Percentiles rank a stretch among this genome's conserved stretches.
These are phyloP conservation scores for Palythoa heliodiscus DNA, from an alignment of 92 coral and sea anemone species.

Conservation along the genomic window DNA sequence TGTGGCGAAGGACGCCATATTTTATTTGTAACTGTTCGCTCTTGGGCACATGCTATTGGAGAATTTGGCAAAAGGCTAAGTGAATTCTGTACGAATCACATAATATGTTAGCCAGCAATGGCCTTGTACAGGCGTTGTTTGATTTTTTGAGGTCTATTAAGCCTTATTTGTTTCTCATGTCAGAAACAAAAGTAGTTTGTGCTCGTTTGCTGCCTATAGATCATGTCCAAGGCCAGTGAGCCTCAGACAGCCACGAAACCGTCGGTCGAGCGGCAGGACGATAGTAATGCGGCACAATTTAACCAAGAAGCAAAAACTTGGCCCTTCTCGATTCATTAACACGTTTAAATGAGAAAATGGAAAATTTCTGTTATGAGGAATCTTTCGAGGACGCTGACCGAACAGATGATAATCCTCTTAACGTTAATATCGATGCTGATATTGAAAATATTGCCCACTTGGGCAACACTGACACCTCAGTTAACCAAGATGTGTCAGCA, in stretches of 20 bases:
- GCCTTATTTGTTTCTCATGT: conserved; percentile 18
- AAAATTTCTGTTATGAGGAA: conserved; percentile 24
- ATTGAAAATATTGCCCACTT: conserved; percentile 20
- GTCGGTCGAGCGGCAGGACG: background rate
- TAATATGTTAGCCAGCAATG: background rate
- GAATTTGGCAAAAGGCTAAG: background rate
- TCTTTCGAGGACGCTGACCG: conserved; percentile 5
- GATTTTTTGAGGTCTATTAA: conserved; percentile 7
- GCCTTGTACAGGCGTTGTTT: conserved; percentile 28
- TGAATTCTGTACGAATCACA: conserved; percentile 19
- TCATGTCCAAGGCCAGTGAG: conserved; percentile 26
- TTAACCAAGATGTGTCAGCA: conserved; percentile 26
- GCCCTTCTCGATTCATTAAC: background rate
- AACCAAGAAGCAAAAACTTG: too few relatives aligned
- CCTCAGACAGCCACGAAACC: background rate
- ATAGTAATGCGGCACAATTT: conserved; percentile 16
- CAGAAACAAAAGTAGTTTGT: background rate
- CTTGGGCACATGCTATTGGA: background rate
- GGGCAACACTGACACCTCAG: conserved; percentile 22
- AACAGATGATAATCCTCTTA: too few relatives aligned
- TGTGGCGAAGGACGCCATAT: conserved; percentile 3
- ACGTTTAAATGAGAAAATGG: conserved; percentile 42
- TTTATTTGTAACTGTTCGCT: background rate
- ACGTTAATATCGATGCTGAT: conserved; percentile 20
- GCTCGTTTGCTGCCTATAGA: conserved; percentile 17